Base-by-base conservation (phyloP, 2,113 vertebrate genomes). In the Neogobius melanostomus region DNA sequence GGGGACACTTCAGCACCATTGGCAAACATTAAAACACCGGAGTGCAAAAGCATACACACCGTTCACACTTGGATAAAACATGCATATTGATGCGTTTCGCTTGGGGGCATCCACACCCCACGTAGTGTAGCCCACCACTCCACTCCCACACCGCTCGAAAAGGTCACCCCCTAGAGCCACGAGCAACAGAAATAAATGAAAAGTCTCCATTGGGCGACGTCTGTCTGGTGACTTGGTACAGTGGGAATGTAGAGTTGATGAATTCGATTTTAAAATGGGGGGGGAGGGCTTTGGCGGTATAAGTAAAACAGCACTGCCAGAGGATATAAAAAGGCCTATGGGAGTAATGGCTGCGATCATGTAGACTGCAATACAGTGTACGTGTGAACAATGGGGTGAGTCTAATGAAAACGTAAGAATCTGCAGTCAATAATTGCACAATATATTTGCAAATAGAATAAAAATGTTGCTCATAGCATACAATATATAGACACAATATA, bases 31-130 rank as follows among this genome's bases (percentile, higher is more conserved):
- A 11, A 61, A 56, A 64, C 47, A 61, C 43, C 43, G 12, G 51
- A 6, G 57, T 47, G 49, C 56, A 62, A 36, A 12, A 15, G 51
- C 48, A 76, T 46, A 52, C 4, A 57, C 15, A 51, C 9, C 44
- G 44, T 5, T 45, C 53, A 69, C 16, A 68, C 15, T 7, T 54
- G 64, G 15, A 74, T 17, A 62, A 67, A 75, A 83, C 81, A 68
- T 78, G 76, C 69, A 84, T 82, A 78, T 71, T 9, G 62, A 85
- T 85, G 79, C 73, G 66, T 74, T 78, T 74, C 45, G 82, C 85
- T 82, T 68, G 60, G 62, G 76, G 86, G 4, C 56, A 74, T 16
- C 79, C 76, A 65, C 69, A 71, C 84, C 76, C 73, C 75, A 73
- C 60, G 59, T 81, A 82, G 67, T 56, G 68, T 72, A 8, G 16